These are phyloP conservation scores for Sandelia bainsii DNA, from an alignment of 2,797 vertebrate genomes.

Conservation along the genomic window DNA sequence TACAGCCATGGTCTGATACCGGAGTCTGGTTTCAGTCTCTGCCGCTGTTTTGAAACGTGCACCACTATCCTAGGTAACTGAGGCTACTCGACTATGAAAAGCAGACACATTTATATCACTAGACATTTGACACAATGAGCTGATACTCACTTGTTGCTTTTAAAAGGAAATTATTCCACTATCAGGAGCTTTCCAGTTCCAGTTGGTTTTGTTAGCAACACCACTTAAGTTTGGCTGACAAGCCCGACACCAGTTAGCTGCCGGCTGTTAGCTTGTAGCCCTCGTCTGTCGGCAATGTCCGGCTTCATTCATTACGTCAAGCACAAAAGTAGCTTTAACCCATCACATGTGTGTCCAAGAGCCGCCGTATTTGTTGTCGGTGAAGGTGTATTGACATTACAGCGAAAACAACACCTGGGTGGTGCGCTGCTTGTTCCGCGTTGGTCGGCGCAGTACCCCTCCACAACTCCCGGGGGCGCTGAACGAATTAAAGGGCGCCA, in stretches of 20 bases:
- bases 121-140: not conserved
- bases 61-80: not conserved
- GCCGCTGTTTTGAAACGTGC: not conserved
- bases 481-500: not conserved
- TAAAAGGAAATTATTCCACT: not conserved
- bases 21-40: not conserved
- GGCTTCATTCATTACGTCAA: not conserved
- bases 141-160: slow-evolving; percentile 20
- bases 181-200: not conserved
- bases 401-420: not conserved
- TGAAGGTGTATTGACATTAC: not conserved
- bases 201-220: slow-evolving; percentile 22
- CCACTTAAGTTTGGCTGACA: slow-evolving; percentile 6
- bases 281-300: not conserved
- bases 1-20: not conserved
- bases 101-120: not conserved
- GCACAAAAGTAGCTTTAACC: not conserved
- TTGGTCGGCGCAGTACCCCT: not conserved
- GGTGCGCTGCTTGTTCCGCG: too few relatives aligned
- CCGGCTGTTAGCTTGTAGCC: not conserved
- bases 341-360: not conserved
- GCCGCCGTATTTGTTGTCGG: slow-evolving; percentile 43
- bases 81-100: not conserved
- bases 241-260: slow-evolving; percentile 14
- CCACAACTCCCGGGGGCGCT: not conserved